Evolutionary conservation across 2,797 vertebrate genomes (phyloP), one percentile per base, ranked within the genome.

Genomic region (Myripristis murdjan): DNA sequence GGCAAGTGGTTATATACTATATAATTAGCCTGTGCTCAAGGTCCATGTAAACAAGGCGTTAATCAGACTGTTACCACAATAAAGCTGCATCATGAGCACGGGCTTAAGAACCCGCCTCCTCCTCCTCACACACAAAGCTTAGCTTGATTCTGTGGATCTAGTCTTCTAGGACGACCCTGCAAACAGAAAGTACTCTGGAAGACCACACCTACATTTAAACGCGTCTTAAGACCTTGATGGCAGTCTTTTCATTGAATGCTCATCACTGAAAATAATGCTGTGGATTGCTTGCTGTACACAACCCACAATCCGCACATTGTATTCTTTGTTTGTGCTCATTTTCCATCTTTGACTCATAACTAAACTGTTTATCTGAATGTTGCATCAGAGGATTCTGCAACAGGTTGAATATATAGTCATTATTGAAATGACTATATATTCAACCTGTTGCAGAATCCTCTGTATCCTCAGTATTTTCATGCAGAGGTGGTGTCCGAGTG

Each of bases 31-130:
- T 67, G 47, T 59, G 71, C 48, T 77, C 33, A 55, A 70, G 63
- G 66, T 71, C 59, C 53, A 52, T 64, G 35, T 67, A 74, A 43
- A 83, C 53, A 39, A 82, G 66, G 56, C 68, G 56, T 64, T 82
- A 82, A 82, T 81, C 73, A 70, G 79, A 85, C 79, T 82, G 74
- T 83, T 79, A 85, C 56, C 66, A 69, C 73, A 47, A 67, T 64
- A 81, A 83, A 79, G 68, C 75, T 59, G 64, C 28, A 75, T 5
- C 18, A 56, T 58, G 37, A 77, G 59, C 56, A 70, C 31, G 64
- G 65, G 79, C 75, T 89, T 81, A 82, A 43, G 58, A 70, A 70
- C n/a, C n/a, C n/a, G n/a, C n/a, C n/a, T 63, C 73, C 61, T 82
- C 49, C 76, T 67, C 26, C 18, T 22, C 14, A 24, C 35, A 28